Evolutionary conservation across 2,113 vertebrate species (phyloP).

Genomic region (Dicaeum eximium): DNA sequence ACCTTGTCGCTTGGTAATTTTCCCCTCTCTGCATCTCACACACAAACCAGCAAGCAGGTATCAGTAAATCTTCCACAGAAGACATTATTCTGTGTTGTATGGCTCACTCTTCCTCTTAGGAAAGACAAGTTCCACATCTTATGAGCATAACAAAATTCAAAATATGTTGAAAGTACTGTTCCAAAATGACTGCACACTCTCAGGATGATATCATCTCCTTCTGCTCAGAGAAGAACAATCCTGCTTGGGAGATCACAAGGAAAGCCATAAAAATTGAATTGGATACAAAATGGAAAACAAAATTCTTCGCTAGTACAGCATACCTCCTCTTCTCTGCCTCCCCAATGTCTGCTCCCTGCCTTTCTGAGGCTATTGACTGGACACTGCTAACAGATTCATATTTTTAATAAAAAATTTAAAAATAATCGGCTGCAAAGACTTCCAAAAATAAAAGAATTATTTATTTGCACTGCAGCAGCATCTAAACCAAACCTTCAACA

Average conservation of each 20-base stretch:
- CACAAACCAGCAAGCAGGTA: not conserved
- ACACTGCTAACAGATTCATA: not conserved
- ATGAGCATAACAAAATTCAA: not conserved
- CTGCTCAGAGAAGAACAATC: not conserved
- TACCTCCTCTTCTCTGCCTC: not conserved
- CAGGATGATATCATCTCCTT: not conserved
- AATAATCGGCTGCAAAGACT: not conserved
- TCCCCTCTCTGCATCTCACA: not conserved
- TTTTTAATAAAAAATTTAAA: not conserved
- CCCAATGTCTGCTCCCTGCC: not conserved
- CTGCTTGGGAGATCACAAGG: not conserved
- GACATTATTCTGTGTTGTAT: not conserved
- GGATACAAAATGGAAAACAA: not conserved
- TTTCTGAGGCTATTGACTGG: not conserved
- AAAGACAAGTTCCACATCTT: not conserved
- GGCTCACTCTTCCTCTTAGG: not conserved
- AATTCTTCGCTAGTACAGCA: not conserved
- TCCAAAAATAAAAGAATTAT: not conserved
- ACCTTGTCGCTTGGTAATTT: not conserved
- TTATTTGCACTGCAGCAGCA: not conserved
- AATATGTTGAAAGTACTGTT: not conserved
- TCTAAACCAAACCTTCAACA: not conserved
- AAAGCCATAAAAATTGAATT: not conserved
- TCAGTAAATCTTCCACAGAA: not conserved
- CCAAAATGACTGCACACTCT: not conserved